Percentiles rank a stretch among this genome's conserved stretches.
These are phyloP conservation scores for Heliconius cydno DNA, from an alignment of 2,888 invertebrate species.

Conservation along the genomic window DNA sequence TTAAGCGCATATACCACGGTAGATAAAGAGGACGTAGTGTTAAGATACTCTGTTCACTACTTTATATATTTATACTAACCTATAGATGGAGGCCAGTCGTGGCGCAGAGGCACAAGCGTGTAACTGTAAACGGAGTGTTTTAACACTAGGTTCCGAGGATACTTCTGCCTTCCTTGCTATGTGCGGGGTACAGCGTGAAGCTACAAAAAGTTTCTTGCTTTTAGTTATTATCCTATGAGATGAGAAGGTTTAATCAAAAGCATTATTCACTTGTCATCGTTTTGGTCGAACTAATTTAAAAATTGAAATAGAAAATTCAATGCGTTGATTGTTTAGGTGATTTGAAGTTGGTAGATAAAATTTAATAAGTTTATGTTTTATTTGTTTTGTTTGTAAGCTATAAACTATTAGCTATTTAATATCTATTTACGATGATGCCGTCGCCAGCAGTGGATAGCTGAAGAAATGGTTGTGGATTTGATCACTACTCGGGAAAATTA, in stretches of 20 bases:
- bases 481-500: background rate
- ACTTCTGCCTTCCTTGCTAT: too few relatives aligned
- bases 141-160: too few relatives aligned
- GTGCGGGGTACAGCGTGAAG: too few relatives aligned
- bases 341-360: conserved; percentile 12
- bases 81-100: too few relatives aligned
- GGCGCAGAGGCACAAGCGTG: too few relatives aligned
- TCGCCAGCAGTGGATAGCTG: background rate
- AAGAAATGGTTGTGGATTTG: background rate
- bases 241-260: background rate
- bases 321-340: conserved; percentile 26
- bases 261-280: conserved; percentile 11
- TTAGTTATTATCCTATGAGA: background rate
- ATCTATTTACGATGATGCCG: background rate
- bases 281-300: conserved; percentile 32
- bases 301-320: conserved; percentile 33
- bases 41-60: background rate
- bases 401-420: background rate
- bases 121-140: too few relatives aligned
- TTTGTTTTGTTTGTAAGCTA: background rate
- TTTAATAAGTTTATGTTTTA: background rate
- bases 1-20: background rate
- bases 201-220: background rate
- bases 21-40: background rate
- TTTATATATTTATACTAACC: background rate